phyloP scores from a whole-genome alignment of 2,113 vertebrate genomes.

The Capreolus pygargus region DNA sequence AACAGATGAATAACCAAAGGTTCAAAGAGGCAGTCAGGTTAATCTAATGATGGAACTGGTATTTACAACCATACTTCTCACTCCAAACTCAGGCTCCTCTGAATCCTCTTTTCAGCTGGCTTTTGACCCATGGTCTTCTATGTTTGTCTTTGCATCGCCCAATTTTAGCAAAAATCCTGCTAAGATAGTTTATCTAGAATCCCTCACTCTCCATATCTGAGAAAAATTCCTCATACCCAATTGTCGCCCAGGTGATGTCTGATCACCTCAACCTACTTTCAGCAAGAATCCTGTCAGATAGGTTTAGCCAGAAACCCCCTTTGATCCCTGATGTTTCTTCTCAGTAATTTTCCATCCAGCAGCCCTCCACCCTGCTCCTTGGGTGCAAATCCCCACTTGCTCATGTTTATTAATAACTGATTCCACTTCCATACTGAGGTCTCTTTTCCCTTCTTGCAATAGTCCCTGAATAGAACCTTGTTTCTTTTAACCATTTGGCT shows the following conservation, averaged over 20 bases:
- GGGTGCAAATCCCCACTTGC: background rate
- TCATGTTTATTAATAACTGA: background rate
- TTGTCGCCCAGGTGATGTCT: background rate
- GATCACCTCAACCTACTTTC: background rate
- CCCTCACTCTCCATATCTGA: background rate
- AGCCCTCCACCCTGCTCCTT: background rate
- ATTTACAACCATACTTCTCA: background rate
- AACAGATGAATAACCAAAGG: background rate
- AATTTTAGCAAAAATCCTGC: background rate
- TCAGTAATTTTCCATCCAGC: background rate
- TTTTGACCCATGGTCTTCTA: background rate
- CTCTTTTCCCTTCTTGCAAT: background rate
- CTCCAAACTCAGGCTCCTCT: background rate
- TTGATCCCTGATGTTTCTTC: background rate
- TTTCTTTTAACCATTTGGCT: background rate
- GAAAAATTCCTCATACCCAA: background rate
- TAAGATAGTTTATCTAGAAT: background rate
- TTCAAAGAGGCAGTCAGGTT: background rate
- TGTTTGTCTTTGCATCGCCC: background rate
- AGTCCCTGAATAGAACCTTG: background rate
- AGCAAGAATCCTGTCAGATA: background rate
- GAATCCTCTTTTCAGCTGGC: background rate
- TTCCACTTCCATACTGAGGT: background rate
- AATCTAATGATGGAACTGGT: background rate
- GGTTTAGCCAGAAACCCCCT: background rate